These are phyloP conservation scores for Myanophis thanlyinensis DNA, from an alignment of 2,113 vertebrate species.

Conservation along the genomic window DNA sequence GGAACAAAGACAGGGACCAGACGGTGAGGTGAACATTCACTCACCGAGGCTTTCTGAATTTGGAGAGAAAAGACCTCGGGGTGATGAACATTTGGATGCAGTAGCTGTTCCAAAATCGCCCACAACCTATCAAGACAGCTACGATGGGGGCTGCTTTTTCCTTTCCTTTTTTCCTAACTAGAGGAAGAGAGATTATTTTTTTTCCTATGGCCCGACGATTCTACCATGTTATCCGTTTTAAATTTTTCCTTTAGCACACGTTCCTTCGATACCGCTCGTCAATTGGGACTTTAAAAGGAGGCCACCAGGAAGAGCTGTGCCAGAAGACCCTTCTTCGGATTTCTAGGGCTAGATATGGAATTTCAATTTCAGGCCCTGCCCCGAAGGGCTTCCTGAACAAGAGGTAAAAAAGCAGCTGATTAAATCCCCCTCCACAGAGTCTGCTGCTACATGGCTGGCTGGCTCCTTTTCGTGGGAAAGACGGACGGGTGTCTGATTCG, in stretches of 20 bases:
- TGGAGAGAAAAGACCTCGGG: constrained; percentile 52
- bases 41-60: constrained; percentile 42
- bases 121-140: constrained; percentile 5
- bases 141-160: constrained; percentile 17
- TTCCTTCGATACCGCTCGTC: constrained; percentile 26
- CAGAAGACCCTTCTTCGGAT: constrained; percentile 37
- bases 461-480: constrained; percentile 42
- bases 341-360: constrained; percentile 1
- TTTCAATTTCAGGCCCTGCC: neutral
- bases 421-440: constrained; percentile 48
- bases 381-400: constrained; percentile 29
- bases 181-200: constrained; percentile 42
- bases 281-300: constrained; percentile 36
- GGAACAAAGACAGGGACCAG: constrained; percentile 56
- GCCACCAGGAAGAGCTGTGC: constrained; percentile 30
- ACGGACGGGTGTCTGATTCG: constrained; percentile 53
- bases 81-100: constrained; percentile 29
- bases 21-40: constrained; percentile 50
- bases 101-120: constrained; percentile 20
- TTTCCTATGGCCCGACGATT: constrained; percentile 44
- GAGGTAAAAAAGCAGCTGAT: constrained; percentile 60
- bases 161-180: constrained; percentile 32
- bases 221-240: constrained; percentile 48
- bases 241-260: constrained; percentile 43
- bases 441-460: neutral